Conservation (phyloP, 2,888 invertebrate species). For the Thalpophila matura region DNA sequence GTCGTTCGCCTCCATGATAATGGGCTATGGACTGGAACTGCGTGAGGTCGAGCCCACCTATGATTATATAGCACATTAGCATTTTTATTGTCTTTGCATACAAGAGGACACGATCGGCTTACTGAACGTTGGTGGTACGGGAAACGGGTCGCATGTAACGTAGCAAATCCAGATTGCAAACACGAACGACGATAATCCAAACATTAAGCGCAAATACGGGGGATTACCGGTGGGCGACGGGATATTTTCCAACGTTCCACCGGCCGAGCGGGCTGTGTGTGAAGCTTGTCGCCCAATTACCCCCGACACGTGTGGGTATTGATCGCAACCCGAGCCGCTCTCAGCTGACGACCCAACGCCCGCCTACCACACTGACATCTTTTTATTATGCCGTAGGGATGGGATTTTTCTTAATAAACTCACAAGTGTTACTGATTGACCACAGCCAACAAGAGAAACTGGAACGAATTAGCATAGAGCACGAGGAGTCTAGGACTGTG, state of each 20-base stretch:
- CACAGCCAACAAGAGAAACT: conserved; percentile 2
- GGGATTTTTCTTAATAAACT: conserved; percentile 28
- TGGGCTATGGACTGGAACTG: conserved; percentile 58
- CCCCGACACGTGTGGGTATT: conserved; percentile 72
- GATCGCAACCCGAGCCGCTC: conserved; percentile 64
- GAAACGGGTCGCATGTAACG: conserved; percentile 25
- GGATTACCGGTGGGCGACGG: conserved; percentile 50
- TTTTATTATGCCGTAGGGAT: conserved; percentile 14
- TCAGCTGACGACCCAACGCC: conserved; percentile 49
- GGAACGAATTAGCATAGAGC: conserved; percentile 19
- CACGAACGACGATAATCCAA: conserved; percentile 61
- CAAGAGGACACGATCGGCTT: conserved; percentile 20
- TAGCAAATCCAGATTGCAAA: conserved; percentile 60
- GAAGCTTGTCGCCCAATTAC: conserved; percentile 65
- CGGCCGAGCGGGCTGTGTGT: conserved; percentile 43
- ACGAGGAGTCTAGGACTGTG: background rate
- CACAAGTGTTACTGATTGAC: conserved; percentile 47
- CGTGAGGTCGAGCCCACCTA: conserved; percentile 59
- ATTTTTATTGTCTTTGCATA: conserved; percentile 56
- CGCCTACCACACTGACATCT: background rate
- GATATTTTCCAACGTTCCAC: conserved; percentile 55
- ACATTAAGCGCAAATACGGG: conserved; percentile 56
- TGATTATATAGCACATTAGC: conserved; percentile 61
- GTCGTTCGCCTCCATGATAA: conserved; percentile 68
- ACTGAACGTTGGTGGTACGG: conserved; percentile 9